phyloP scores from a whole-genome alignment of 2,888 invertebrate genomes.

The Cerastis rubricosa region DNA sequence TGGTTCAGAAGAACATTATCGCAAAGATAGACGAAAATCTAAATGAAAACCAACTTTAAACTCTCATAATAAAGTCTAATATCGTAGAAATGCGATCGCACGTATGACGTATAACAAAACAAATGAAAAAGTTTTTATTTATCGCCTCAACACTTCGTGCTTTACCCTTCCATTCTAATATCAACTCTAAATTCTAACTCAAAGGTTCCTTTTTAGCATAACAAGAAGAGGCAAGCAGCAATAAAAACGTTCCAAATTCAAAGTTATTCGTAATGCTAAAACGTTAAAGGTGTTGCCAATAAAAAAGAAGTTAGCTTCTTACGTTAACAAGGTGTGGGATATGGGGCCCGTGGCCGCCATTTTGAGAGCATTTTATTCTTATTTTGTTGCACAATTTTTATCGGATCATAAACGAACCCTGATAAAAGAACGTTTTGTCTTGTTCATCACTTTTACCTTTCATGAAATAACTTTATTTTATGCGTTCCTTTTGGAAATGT shows the following conservation, averaged over 20 bases:
- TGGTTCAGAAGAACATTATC: conserved; percentile 63
- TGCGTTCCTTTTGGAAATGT: not conserved
- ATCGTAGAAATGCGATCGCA: conserved; percentile 42
- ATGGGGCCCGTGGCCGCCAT: conserved; percentile 75
- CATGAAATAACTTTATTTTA: conserved; percentile 24
- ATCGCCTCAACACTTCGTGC: conserved; percentile 79
- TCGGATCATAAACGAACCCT: conserved; percentile 62
- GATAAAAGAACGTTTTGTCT: conserved; percentile 61
- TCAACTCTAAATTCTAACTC: not conserved
- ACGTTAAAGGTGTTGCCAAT: conserved; percentile 88
- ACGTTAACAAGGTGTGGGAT: conserved; percentile 82
- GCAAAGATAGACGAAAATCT: conserved; percentile 49
- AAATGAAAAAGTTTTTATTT: conserved; percentile 87
- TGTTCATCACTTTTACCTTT: conserved; percentile 34
- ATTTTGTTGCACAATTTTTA: conserved; percentile 64
- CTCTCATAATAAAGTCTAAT: conserved; percentile 48
- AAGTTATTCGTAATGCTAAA: conserved; percentile 87
- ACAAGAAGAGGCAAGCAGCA: conserved; percentile 65
- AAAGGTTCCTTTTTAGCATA: conserved; percentile 66
- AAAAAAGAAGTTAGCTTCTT: conserved; percentile 90
- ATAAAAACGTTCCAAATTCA: conserved; percentile 88
- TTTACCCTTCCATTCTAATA: conserved; percentile 38
- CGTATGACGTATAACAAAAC: conserved; percentile 70
- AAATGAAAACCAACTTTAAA: conserved; percentile 66
- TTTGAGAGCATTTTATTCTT: conserved; percentile 64